Evolutionary conservation across 2,113 vertebrate genomes (phyloP).

Genomic region (Rhynchomys soricoides): DNA sequence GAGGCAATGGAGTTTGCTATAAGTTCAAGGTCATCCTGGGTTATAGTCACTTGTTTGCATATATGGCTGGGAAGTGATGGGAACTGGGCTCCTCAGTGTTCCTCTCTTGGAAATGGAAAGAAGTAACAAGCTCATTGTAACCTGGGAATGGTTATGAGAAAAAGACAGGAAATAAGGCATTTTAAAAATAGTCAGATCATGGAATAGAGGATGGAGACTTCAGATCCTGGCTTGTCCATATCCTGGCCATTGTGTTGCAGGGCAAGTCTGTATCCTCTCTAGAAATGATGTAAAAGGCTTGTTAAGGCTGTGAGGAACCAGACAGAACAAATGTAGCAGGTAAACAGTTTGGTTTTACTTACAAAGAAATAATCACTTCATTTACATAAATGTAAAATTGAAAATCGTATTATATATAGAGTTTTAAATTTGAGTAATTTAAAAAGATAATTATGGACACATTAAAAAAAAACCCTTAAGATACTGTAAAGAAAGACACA

Average conservation of each 20-base stretch:
- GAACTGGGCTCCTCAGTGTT: neutral
- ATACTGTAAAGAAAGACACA: neutral
- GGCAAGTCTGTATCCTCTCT: neutral
- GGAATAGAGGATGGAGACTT: neutral
- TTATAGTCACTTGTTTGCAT: neutral
- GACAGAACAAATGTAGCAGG: neutral
- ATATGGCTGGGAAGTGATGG: neutral
- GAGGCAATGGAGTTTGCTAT: neutral
- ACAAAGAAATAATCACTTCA: neutral
- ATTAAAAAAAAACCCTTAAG: neutral
- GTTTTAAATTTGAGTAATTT: neutral
- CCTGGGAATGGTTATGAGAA: neutral
- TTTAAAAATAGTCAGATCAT: neutral
- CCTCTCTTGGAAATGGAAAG: neutral
- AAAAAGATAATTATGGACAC: neutral
- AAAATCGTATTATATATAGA: neutral
- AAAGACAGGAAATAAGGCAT: neutral
- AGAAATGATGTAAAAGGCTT: neutral
- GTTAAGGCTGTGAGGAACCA: neutral
- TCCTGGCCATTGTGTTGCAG: fast-evolving
- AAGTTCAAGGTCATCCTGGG: neutral
- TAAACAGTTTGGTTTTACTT: neutral
- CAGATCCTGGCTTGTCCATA: neutral
- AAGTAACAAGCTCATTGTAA: neutral
- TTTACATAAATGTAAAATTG: neutral